Base-by-base conservation (phyloP, 2,888 invertebrate species). In the Sesia bembeciformis region DNA sequence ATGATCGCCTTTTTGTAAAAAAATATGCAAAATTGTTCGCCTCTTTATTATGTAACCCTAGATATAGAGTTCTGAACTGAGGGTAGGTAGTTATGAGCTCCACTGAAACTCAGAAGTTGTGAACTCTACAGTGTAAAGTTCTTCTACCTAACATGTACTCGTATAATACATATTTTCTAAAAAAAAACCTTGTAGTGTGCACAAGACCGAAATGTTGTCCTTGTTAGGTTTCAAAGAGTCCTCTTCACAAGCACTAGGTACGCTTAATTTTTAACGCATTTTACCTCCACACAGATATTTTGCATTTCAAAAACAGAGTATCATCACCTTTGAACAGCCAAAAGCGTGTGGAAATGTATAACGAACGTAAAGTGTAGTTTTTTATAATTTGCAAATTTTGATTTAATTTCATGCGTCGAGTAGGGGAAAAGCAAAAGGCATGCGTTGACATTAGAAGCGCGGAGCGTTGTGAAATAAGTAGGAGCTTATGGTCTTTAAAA, bases 251-350 rank as follows among this genome's bases (percentile, higher is more conserved):
- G 43, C 43, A 8, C 43, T 46, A 46, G n/a, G n/a, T n/a, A n/a
- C 43, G 8, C n/a, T 5, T 4, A 7, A 46, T 46, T 46, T 5
- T 60, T 56, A 64, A 62, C 62, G 60, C 60, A 57, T 61, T 51
- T 66, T 60, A 56, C 54, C 63, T 66, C 64, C 65, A 46, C n/a
- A 23, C 23, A 46, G 41, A 46, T 46, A 7, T 46, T 46, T 46
- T 46, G 8, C 46, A 46, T 5, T 46, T 46, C 23, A 8, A 8
- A 43, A 46, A 46, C 46, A 8, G 46, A 46, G n/a, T 46, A 46
- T 46, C 46, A 7, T 46, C 46, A 46, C 46, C 46, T 46, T 46
- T 46, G 46, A 8, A 23, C 46, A 23, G 23, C 46, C 46, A 46
- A 46, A 46, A 4, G 46, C 4, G 46, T 46, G n/a, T 8, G 23